These are phyloP conservation scores for Drosophila setosimentum DNA, from an alignment of 2,888 invertebrate species.

Conservation along the genomic window DNA sequence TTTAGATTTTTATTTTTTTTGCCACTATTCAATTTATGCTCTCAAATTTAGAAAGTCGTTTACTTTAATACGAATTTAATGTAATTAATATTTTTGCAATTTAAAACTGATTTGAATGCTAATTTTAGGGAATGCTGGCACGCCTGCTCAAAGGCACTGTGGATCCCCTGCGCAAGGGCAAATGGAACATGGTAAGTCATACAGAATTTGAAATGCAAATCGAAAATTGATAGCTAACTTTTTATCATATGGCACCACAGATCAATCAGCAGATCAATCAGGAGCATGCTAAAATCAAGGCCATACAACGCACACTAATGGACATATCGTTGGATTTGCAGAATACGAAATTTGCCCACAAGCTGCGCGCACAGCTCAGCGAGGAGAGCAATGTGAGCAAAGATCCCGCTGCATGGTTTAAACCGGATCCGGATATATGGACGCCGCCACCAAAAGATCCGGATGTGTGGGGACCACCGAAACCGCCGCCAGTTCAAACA, in stretches of 20 bases:
- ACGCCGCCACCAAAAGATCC: constrained; percentile 90
- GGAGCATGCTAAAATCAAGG: constrained; percentile 96
- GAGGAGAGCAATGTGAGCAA: constrained; percentile 79
- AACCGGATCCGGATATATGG: constrained; percentile 92
- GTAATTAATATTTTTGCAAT: neutral
- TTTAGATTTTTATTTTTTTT: neutral
- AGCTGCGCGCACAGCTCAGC: constrained; percentile 82
- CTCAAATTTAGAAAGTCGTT: neutral
- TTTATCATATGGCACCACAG: constrained; percentile 85
- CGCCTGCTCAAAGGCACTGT: constrained; percentile 92
- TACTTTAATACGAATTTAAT: neutral
- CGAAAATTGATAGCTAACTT: neutral
- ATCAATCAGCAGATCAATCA: constrained; percentile 94
- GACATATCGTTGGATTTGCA: constrained; percentile 85
- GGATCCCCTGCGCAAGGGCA: constrained; percentile 92
- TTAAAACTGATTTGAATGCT: neutral
- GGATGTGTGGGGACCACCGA: constrained; percentile 95
- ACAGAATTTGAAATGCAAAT: neutral
- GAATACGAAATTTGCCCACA: constrained; percentile 85
- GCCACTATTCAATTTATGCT: neutral
- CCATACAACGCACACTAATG: constrained; percentile 85
- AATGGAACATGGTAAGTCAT: constrained; percentile 93
- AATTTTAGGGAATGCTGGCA: constrained; percentile 92
- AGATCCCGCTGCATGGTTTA: constrained; percentile 87
- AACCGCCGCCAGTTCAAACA: constrained; percentile 85